Evolutionary conservation across 2,797 vertebrate species (phyloP), one percentile per base, ranked within the genome.

Genomic region (Peromyscus aztecus): DNA sequence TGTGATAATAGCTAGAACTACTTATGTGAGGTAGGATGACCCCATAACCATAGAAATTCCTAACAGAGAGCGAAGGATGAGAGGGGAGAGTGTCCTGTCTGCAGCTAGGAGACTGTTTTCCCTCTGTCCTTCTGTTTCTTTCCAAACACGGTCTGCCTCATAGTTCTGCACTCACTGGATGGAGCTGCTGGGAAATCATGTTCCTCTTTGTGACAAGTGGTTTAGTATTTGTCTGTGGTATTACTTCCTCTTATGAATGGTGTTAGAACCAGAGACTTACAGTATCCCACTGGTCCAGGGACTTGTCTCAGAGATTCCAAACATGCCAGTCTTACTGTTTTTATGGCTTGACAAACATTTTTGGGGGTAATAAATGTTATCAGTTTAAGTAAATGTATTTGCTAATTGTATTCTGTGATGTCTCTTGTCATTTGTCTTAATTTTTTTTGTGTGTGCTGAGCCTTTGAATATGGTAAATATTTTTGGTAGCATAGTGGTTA

Each of bases 311-410:
- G 87, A 46, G 24, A n/a, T 89, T 96, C n/a, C 34, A 65, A n/a
- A 55, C n/a, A 77, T 90, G 77, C 92, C 52, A 86, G 7, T 89
- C 75, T 82, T 81, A 49, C 37, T 59, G 34, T 89, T 63, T 82
- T 96, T 85, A 77, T 61, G 29, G 11, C 63, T 91, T 94, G 82
- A 78, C 46, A 52, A 14, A 88, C 2, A 63, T 92, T 75, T 95
- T 49, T 59, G 78, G 82, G n/a, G 78, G n/a, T 67, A 92, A 89
- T 95, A 78, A 89, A 93, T 75, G 49, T 90, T 94, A 78, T 10
- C 40, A 94, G 52, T 49, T 80, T 73, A 82, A 94, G 84, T 95
- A 75, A 90, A 83, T 89, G 73, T 93, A 57, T 91, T 97, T 92
- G 46, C 40, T 90, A 94, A n/a, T 24, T 93, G 1, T 90, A 71